Evolutionary conservation across 2,113 vertebrate species (phyloP).

Genomic region (Chitala chitala): DNA sequence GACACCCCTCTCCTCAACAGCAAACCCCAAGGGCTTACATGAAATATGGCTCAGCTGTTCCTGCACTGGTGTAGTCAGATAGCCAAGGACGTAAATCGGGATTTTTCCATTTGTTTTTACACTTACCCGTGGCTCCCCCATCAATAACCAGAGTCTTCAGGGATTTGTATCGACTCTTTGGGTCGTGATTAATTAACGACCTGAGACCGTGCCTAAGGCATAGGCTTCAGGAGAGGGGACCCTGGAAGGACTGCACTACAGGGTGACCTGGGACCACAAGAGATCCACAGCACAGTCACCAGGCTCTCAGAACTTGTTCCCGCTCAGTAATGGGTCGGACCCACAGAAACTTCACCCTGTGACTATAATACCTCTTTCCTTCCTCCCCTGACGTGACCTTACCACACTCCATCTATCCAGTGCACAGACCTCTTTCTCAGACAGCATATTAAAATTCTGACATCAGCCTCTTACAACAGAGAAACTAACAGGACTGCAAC

Average conservation of each 20-base stretch:
- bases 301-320: no score
- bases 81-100: background rate
- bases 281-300: no score
- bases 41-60: background rate
- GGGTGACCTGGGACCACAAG: no score
- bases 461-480: no score
- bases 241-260: background rate
- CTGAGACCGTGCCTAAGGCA: background rate
- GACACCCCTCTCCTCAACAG: background rate
- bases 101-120: background rate
- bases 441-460: no score
- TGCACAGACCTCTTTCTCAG: no score
- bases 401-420: no score
- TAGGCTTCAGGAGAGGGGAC: background rate
- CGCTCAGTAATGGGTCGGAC: no score
- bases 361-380: no score
- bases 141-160: background rate
- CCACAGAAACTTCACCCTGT: no score
- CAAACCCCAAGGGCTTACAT: background rate
- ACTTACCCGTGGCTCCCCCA: background rate
- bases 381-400: no score
- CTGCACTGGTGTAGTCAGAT: background rate
- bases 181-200: background rate
- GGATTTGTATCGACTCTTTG: background rate
- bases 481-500: no score